Percentiles rank a stretch among this genome's conserved stretches.
Conservation (phyloP, 2,797 vertebrate genomes). For the Cyclura pinguis region DNA sequence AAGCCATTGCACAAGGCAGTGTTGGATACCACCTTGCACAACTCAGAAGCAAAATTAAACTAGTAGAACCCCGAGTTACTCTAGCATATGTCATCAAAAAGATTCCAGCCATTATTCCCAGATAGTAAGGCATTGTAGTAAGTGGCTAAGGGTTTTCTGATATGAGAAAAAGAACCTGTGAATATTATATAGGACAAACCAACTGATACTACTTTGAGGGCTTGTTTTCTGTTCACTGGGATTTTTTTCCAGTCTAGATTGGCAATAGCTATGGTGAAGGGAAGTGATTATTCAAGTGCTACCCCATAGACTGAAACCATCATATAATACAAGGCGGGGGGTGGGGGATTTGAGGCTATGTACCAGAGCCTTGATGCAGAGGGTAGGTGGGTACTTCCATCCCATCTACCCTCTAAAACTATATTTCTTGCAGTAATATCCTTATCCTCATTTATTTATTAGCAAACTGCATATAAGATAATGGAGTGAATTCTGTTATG, state of each 20-base stretch:
- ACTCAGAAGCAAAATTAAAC: too few relatives aligned
- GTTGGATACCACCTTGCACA: too few relatives aligned
- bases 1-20: too few relatives aligned
- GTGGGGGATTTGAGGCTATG: background rate
- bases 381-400: too few relatives aligned
- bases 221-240: background rate
- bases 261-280: background rate
- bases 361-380: background rate
- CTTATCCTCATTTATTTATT: slow-evolving; percentile 15
- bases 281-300: background rate
- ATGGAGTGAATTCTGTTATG: background rate
- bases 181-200: background rate
- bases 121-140: background rate
- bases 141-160: background rate
- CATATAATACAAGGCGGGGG: background rate
- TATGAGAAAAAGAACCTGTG: background rate
- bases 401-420: too few relatives aligned
- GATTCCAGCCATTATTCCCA: background rate
- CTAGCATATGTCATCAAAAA: too few relatives aligned
- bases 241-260: background rate
- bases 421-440: background rate
- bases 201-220: background rate
- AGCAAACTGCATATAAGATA: slow-evolving; percentile 4
- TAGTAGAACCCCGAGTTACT: too few relatives aligned
- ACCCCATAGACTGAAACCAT: background rate